phyloP scores from a whole-genome alignment of 2,888 invertebrate genomes.

The Eumerus sabulonum region DNA sequence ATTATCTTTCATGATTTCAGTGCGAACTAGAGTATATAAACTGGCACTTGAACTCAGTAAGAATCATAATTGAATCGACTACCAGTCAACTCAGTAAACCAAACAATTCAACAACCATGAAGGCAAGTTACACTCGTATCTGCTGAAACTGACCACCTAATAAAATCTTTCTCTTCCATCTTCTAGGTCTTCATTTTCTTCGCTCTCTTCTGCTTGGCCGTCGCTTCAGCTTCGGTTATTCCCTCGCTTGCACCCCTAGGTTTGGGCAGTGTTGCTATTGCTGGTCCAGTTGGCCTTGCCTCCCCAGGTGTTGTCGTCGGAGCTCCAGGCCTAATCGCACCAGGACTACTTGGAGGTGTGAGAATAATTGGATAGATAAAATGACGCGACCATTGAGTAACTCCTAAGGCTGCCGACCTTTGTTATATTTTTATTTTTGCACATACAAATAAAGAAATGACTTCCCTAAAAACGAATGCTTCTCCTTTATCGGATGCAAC shows the following conservation, averaged over 20 bases:
- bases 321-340: slow-evolving; percentile 48
- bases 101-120: slow-evolving; percentile 47
- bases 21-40: slow-evolving; percentile 29
- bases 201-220: slow-evolving; percentile 66
- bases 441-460: no score
- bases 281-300: slow-evolving; percentile 43
- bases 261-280: slow-evolving; percentile 51
- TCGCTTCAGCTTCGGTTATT: slow-evolving; percentile 60
- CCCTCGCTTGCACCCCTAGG: slow-evolving; percentile 51
- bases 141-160: background rate
- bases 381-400: background rate
- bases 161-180: background rate
- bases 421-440: background rate
- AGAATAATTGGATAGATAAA: slow-evolving; percentile 52
- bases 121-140: slow-evolving; percentile 22
- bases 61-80: slow-evolving; percentile 60
- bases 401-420: background rate
- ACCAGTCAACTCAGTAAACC: slow-evolving; percentile 53
- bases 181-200: slow-evolving; percentile 66
- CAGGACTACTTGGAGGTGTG: slow-evolving; percentile 53
- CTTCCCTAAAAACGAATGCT: no score
- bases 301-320: slow-evolving; percentile 55
- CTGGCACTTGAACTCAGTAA: slow-evolving; percentile 11
- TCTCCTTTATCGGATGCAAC: no score
- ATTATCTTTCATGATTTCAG: no score